Conservation (phyloP, 2,888 invertebrate genomes). For the Scrobipalpa costella region DNA sequence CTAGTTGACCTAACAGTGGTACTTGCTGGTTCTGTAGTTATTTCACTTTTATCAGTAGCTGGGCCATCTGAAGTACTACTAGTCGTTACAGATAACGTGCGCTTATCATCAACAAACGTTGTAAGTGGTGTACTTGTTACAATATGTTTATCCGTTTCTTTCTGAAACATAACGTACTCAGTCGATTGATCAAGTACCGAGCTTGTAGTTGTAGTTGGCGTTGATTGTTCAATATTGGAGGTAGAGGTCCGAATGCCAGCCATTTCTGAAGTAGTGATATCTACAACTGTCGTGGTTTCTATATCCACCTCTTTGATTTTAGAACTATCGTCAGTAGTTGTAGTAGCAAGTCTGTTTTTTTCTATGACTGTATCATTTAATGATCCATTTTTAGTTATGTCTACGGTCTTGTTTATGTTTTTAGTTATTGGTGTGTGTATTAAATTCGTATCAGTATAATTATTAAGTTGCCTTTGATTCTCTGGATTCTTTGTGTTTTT, state of each 20-base stretch:
- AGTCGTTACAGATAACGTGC: neutral
- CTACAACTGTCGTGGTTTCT: neutral
- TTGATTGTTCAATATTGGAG: neutral
- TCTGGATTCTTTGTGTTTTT: conserved; percentile 72
- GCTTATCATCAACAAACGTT: neutral
- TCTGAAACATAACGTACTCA: neutral
- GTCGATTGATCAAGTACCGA: neutral
- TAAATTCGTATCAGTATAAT: conserved; percentile 51
- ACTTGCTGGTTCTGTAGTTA: neutral
- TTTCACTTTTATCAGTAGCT: neutral
- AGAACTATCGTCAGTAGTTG: neutral
- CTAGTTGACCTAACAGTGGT: neutral
- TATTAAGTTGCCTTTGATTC: conserved; percentile 68
- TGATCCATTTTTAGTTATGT: neutral
- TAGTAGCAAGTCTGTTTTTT: neutral
- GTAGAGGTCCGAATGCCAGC: neutral
- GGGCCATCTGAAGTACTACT: neutral
- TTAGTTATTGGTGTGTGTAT: neutral
- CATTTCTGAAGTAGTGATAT: neutral
- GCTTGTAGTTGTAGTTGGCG: neutral
- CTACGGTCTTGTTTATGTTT: neutral
- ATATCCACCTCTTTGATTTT: neutral
- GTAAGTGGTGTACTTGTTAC: neutral
- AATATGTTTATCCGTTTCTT: neutral
- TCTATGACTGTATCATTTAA: neutral